phyloP scores from a whole-genome alignment of 2,888 invertebrate species.

The Meganola albula region DNA sequence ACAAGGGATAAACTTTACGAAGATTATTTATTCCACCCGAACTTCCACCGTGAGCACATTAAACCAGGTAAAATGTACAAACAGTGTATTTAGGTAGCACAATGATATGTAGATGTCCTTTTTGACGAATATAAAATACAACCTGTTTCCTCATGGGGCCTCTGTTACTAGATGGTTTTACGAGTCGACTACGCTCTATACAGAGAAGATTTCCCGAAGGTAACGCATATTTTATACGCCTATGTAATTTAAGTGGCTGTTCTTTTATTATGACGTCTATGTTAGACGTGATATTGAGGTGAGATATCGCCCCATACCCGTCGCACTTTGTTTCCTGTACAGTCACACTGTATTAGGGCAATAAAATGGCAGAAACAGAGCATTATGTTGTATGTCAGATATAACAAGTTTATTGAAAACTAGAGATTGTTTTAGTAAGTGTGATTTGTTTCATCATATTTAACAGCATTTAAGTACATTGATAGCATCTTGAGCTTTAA shows the following conservation, averaged over 20 bases:
- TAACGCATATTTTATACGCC: conserved; percentile 64
- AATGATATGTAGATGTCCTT: conserved; percentile 32
- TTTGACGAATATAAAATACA: conserved; percentile 41
- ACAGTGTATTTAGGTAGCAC: conserved; percentile 17
- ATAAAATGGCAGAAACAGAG: no score
- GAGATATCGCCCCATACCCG: conserved; percentile 11
- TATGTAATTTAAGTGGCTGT: conserved; percentile 58
- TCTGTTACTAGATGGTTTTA: conserved; percentile 59
- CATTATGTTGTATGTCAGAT: no score
- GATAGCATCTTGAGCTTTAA: no score
- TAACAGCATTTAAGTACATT: no score
- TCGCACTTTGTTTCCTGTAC: not conserved
- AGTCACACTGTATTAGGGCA: no score
- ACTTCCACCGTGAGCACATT: not conserved
- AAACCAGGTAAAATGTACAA: conserved; percentile 7
- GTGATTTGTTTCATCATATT: no score
- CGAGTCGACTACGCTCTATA: conserved; percentile 51
- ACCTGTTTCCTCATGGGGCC: conserved; percentile 39
- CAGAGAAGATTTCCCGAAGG: conserved; percentile 65
- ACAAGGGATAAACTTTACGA: no score
- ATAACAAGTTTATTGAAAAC: no score
- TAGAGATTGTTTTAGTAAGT: no score
- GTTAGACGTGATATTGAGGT: conserved; percentile 26
- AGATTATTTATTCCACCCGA: no score
- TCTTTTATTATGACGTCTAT: conserved; percentile 46